A percentile compares a stretch with the other conserved stretches of the same genome.
Evolutionary conservation across 2,888 invertebrate genomes (phyloP).

Genomic region (Andricus curvator): DNA sequence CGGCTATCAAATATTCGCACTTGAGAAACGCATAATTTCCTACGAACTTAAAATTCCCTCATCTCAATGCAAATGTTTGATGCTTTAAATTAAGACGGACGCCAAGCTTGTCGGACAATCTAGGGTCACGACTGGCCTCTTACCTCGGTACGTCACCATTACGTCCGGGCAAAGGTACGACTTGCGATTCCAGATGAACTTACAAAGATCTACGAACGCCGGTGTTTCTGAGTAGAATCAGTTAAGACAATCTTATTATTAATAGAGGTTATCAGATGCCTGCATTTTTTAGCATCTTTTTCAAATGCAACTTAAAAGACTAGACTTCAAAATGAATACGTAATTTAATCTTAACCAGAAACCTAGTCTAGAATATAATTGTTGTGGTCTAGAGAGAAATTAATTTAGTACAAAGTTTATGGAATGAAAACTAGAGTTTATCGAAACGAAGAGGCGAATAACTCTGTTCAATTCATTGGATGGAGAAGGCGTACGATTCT

Average conservation of each 20-base stretch:
- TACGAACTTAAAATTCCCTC: neutral
- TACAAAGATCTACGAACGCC: slow-evolving; percentile 37
- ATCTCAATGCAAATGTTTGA: slow-evolving; percentile 21
- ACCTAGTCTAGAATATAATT: neutral
- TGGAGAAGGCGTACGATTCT: slow-evolving; percentile 22
- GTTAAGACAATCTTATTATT: neutral
- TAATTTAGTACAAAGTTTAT: neutral
- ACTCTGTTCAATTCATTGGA: slow-evolving; percentile 21
- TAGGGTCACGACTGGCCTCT: slow-evolving; percentile 51
- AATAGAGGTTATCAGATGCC: neutral
- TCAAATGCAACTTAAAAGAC: neutral
- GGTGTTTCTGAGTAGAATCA: neutral
- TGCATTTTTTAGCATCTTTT: neutral
- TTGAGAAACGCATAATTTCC: neutral
- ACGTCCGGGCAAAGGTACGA: slow-evolving; percentile 35
- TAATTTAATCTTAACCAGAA: too few species aligned
- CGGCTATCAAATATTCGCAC: neutral
- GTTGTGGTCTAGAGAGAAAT: neutral
- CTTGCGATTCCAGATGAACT: slow-evolving; percentile 55
- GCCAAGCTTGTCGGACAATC: slow-evolving; percentile 44
- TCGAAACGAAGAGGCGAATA: neutral
- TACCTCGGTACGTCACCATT: slow-evolving; percentile 51
- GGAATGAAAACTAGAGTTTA: slow-evolving; percentile 19
- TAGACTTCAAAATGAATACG: neutral
- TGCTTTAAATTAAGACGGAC: slow-evolving; percentile 53